Conservation (phyloP, 2,797 vertebrate genomes). For the Corythornis leucogaster region DNA sequence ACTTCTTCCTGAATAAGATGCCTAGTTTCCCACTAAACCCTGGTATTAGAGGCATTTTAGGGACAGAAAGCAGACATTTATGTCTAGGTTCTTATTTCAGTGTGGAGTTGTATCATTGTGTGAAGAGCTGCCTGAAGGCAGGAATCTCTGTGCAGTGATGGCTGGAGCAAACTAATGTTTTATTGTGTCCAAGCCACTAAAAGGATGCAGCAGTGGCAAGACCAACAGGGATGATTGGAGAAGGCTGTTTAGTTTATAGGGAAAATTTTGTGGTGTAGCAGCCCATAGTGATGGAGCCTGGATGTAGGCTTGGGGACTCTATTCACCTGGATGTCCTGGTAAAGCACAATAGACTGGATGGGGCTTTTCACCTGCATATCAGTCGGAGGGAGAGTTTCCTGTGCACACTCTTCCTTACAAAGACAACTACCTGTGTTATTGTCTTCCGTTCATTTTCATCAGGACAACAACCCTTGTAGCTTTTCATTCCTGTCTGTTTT, state of each 20-base stretch:
- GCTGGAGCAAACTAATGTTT: not conserved
- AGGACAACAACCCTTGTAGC: not conserved
- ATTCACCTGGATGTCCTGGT: not conserved
- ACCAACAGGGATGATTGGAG: not conserved
- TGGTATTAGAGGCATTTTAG: not conserved
- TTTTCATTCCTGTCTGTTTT: not conserved
- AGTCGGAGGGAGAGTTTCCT: not conserved
- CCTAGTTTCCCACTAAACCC: not conserved
- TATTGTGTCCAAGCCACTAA: not conserved
- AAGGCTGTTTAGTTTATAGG: not conserved
- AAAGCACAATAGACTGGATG: not conserved
- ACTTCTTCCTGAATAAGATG: not conserved
- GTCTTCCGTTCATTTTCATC: not conserved
- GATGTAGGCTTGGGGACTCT: not conserved
- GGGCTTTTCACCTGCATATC: not conserved
- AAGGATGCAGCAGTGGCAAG: not conserved
- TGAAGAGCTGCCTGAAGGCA: not conserved
- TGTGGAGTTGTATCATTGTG: not conserved
- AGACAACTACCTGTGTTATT: not conserved
- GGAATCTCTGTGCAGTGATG: not conserved
- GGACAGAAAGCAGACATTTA: not conserved
- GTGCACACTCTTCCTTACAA: not conserved
- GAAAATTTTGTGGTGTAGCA: not conserved
- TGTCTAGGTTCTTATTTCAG: not conserved
- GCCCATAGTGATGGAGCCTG: not conserved